A percentile compares a stretch with the other conserved stretches of the same genome.
These are phyloP conservation scores for Echeneis naucrates DNA, from an alignment of 2,797 vertebrate genomes.

Conservation along the genomic window DNA sequence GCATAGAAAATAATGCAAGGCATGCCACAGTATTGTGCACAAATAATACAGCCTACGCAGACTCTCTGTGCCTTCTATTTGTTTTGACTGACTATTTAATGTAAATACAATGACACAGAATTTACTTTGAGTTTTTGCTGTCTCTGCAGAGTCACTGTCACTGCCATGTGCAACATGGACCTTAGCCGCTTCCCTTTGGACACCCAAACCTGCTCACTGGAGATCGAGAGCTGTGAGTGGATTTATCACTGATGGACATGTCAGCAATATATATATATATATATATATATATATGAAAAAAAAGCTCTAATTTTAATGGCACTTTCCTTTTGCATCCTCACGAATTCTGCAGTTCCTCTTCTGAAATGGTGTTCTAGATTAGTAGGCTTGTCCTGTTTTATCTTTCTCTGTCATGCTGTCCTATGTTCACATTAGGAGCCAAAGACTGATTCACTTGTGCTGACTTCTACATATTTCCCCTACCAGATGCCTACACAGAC, in stretches of 20 bases:
- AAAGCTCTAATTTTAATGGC: conserved; percentile 11
- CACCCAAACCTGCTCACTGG: conserved; percentile 96
- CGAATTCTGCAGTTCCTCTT: conserved; percentile 2
- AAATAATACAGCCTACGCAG: background rate
- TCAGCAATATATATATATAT: background rate
- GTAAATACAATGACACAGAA: background rate
- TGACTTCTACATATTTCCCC: conserved; percentile 8
- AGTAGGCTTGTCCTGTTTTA: background rate
- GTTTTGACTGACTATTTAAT: background rate
- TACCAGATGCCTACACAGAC: conserved; percentile 95
- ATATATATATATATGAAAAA: too few species aligned
- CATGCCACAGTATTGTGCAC: background rate
- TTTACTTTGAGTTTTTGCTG: background rate
- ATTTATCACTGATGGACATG: background rate
- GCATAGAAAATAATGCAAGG: too few species aligned
- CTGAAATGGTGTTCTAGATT: background rate
- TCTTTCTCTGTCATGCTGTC: background rate
- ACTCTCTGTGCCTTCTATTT: background rate
- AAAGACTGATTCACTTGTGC: background rate
- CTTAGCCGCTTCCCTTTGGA: conserved; percentile 97
- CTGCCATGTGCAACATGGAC: conserved; percentile 99
- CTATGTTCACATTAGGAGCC: conserved; percentile 6
- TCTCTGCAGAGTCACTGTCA: conserved; percentile 92
- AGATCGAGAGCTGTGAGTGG: conserved; percentile 98
- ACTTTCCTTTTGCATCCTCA: background rate